Base-by-base conservation (phyloP, 92 coral and sea anemone genomes). In the Phenganax stokvisi region DNA sequence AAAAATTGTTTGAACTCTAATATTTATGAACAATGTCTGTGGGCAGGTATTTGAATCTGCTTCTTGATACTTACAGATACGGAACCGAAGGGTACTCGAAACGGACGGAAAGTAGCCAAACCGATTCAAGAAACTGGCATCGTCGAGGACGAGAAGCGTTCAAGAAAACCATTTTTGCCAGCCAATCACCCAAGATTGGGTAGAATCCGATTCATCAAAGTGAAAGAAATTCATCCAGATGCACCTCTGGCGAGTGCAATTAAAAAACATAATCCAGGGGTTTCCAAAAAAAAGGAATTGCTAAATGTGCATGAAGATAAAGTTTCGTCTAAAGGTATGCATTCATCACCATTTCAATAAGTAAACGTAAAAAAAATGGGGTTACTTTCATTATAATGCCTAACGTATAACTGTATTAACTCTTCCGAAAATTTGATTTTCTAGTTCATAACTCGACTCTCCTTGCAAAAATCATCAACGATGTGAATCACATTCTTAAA, bases 221-320 rank as follows among this genome's bases (percentile, higher is more conserved):
- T 79, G 56, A 79, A 79, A 79, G 83, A 79, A 29, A 79, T 79
- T 47, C 83, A 79, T 54, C 83, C 83, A 0, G 83, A 79, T 57
- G 83, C 83, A 9, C 83, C 83, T 51, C 59, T 59, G 57, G 57
- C 83, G 52, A 44, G 63, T 65, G 13, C 47, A 15, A 60, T 54
- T 16, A 59, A n/a, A 47, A 29, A 20, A 56, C 68, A 76, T 10
- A 56, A 51, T 57, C 27, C 62, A 37, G 25, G 28, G 12, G 10
- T 28, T 56, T 0, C 15, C 65, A 57, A 57, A 76, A 56, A 57
- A 61, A 57, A 59, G 28, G 77, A 73, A 73, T 7, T 10, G n/a
- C 16, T 11, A 30, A 75, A 56, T 10, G 30, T 6, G 20, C 12
- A 76, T 12, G 28, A 10, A 15, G 47, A 28, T 64, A 64, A 64